Conservation (phyloP, 2,888 invertebrate species). For the Cheiracanthium punctorium region DNA sequence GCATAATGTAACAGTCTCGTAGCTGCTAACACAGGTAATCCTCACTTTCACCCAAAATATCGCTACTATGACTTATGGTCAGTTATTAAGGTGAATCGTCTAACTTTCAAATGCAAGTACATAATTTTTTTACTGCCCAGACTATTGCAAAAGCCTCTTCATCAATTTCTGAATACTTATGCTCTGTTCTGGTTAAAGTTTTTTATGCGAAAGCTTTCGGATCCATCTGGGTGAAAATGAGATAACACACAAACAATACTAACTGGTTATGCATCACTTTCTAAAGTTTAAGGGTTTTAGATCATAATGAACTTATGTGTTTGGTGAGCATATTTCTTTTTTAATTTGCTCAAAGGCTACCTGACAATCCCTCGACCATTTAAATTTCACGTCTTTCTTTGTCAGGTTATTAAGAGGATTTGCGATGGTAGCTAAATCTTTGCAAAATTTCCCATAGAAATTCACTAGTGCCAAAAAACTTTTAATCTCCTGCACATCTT, state of each 20-base stretch:
- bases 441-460: slow-evolving; percentile 18
- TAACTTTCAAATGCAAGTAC: background rate
- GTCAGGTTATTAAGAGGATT: slow-evolving; percentile 16
- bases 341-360: slow-evolving; percentile 19
- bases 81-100: background rate
- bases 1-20: slow-evolving; percentile 72
- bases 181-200: background rate
- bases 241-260: background rate
- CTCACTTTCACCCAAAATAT: background rate
- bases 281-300: background rate
- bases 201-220: slow-evolving; percentile 6
- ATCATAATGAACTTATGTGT: background rate
- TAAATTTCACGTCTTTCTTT: slow-evolving; percentile 7
- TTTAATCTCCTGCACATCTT: slow-evolving; percentile 5
- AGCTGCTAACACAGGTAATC: background rate
- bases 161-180: background rate
- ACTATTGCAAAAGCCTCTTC: background rate
- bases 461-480: slow-evolving; percentile 12
- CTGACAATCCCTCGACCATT: slow-evolving; percentile 16
- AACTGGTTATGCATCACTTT: background rate
- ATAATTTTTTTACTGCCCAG: background rate
- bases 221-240: background rate
- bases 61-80: background rate
- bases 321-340: slow-evolving; percentile 12
- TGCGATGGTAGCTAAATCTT: slow-evolving; percentile 23